Percentiles rank a stretch among this genome's conserved stretches.
Conservation (phyloP, 2,113 vertebrate genomes). For the Gambusia holbrooki region DNA sequence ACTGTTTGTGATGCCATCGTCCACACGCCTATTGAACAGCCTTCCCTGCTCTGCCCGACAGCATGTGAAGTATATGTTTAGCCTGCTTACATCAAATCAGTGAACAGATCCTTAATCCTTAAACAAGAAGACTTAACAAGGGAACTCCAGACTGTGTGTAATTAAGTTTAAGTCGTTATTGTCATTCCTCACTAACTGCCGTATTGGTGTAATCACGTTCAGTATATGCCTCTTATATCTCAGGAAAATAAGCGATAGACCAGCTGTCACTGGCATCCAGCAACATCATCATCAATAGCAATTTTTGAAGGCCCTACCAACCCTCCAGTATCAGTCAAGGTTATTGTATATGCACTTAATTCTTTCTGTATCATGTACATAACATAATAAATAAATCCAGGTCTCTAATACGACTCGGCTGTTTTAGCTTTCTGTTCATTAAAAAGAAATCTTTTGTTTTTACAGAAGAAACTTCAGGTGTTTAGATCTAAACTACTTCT, state of each 20-base stretch:
- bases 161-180: constrained; percentile 36
- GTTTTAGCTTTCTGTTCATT: not conserved
- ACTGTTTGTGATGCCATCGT: constrained; percentile 43
- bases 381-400: constrained; percentile 16
- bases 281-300: constrained; percentile 22
- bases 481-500: not conserved
- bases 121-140: constrained; percentile 12
- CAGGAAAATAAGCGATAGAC: constrained; percentile 66
- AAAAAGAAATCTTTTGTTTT: not conserved
- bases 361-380: not conserved
- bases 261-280: constrained; percentile 35
- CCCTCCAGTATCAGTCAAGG: not conserved
- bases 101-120: not conserved
- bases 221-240: constrained; percentile 56
- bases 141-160: constrained; percentile 27
- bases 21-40: not conserved
- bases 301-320: constrained; percentile 23
- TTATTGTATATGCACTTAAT: not conserved
- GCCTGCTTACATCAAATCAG: constrained; percentile 25
- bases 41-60: constrained; percentile 29
- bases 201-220: constrained; percentile 46
- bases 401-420: constrained; percentile 13
- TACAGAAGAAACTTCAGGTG: not conserved
- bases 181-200: constrained; percentile 25
- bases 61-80: constrained; percentile 52